Evolutionary conservation across 1,140 invertebrate genomes (phyloP), one percentile per base, ranked within the genome.

Genomic region (Olivierus martensii): DNA sequence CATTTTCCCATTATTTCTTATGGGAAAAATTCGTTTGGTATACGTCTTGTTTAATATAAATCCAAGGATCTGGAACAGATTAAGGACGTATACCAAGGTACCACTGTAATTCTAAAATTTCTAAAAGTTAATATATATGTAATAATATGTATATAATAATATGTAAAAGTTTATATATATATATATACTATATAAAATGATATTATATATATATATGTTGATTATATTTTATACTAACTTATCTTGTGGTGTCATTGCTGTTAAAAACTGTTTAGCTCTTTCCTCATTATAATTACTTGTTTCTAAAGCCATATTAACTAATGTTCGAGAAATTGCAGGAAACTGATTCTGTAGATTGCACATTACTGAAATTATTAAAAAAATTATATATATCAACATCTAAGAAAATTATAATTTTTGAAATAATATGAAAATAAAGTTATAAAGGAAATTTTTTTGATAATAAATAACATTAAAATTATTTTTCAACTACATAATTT

Each of bases 271-370:
- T 21, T 52, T 54, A 34, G 86, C 84, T 54, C 79, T 72, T 60
- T 82, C 78, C 66, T 87, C 82, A 55, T 87, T 81, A 67, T 80
- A 90, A 64, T 83, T 79, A 1, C 85, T 84, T 65, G 84, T 87
- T 62, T 91, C 87, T 60, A 90, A 69, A n/a, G 87, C 87, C 62
- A 90, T 79, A 6, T 78, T 71, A 22, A 90, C 79, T 5, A 91
- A 78, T 58, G 81, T 77, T 60, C 87, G 84, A 7, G 83, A 78
- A 35, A 88, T 77, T 42, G 77, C 75, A 47, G 76, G 77, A 66
- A 85, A 87, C 63, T 83, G 80, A 49, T 77, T 72, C 67, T 81
- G 78, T n/a, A 89, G 69, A 62, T 77, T 73, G 19, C 67, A 63
- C 71, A 84, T 84, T 63, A 88, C 85, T 63, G 36, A 11, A 46